Percentiles rank a stretch among this genome's conserved stretches.
Conservation (phyloP, 2,888 invertebrate species). For the Chymomyza procnemis region DNA sequence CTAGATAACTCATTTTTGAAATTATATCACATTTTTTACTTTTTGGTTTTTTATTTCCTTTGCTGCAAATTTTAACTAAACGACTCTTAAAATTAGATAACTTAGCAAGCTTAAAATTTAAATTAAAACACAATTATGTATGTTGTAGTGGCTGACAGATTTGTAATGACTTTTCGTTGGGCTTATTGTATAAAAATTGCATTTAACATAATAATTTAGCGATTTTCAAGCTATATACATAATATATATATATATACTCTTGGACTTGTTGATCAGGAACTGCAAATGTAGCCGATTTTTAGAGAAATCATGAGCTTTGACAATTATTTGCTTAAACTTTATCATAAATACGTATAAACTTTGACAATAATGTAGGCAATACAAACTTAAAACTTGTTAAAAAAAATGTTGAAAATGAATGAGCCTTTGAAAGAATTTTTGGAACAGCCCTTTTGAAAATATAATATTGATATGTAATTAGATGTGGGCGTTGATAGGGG, state of each 20-base stretch:
- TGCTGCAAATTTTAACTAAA: constrained; percentile 18
- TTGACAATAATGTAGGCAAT: too few relatives aligned
- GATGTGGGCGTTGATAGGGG: too few relatives aligned
- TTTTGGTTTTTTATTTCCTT: constrained; percentile 28
- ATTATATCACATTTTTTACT: constrained; percentile 63
- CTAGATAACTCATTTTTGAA: constrained; percentile 66
- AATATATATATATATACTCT: background rate
- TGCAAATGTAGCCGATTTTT: too few relatives aligned
- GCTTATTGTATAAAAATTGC: constrained; percentile 27
- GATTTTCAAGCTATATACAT: background rate
- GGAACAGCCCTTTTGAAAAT: too few relatives aligned
- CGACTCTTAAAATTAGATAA: background rate
- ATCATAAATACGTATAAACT: too few relatives aligned
- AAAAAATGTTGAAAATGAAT: too few relatives aligned
- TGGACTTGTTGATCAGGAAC: background rate
- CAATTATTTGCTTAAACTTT: too few relatives aligned
- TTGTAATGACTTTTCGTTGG: constrained; percentile 42
- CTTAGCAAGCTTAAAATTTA: background rate
- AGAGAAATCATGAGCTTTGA: too few relatives aligned
- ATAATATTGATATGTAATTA: too few relatives aligned
- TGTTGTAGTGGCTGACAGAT: constrained; percentile 34
- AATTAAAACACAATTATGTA: background rate
- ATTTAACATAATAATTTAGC: background rate
- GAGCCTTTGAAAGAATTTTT: too few relatives aligned
- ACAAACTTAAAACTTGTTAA: too few relatives aligned